Conservation (phyloP, 2,888 invertebrate species). For the Tetrapedia diversipes region DNA sequence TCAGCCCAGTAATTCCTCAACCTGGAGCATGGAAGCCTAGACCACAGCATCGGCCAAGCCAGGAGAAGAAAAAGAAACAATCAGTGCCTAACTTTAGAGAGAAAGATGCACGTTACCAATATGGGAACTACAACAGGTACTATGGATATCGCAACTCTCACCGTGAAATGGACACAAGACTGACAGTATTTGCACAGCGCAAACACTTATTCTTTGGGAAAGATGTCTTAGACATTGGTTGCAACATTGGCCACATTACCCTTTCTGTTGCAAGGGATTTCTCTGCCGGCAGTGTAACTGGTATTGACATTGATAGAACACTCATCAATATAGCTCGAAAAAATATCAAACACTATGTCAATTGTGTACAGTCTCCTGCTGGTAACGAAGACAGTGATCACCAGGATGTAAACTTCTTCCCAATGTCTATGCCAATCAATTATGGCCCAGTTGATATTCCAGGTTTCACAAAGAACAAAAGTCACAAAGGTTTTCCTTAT, state of each 20-base stretch:
- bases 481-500: conserved; percentile 90
- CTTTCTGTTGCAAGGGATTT: conserved; percentile 94
- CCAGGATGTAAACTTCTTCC: conserved; percentile 86
- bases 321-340: conserved; percentile 91
- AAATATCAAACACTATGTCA: conserved; percentile 89
- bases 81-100: conserved; percentile 86
- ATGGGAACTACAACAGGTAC: conserved; percentile 98
- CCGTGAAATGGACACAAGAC: conserved; percentile 91
- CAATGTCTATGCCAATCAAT: conserved; percentile 93
- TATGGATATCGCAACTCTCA: conserved; percentile 96
- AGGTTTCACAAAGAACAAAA: conserved; percentile 81
- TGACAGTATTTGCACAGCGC: conserved; percentile 91
- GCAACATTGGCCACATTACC: conserved; percentile 98
- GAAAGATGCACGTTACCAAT: conserved; percentile 92
- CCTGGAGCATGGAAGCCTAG: conserved; percentile 91
- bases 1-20: conserved; percentile 95
- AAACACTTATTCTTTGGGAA: conserved; percentile 93
- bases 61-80: conserved; percentile 81
- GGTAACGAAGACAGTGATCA: conserved; percentile 74
- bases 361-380: conserved; percentile 81
- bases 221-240: conserved; percentile 98
- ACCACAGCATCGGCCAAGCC: conserved; percentile 84
- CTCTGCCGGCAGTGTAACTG: conserved; percentile 92
- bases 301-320: conserved; percentile 96
- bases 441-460: conserved; percentile 91